A percentile compares a stretch with the other conserved stretches of the same genome.
Conservation (phyloP, 2,113 vertebrate species). For the Thryonomys swinderianus region DNA sequence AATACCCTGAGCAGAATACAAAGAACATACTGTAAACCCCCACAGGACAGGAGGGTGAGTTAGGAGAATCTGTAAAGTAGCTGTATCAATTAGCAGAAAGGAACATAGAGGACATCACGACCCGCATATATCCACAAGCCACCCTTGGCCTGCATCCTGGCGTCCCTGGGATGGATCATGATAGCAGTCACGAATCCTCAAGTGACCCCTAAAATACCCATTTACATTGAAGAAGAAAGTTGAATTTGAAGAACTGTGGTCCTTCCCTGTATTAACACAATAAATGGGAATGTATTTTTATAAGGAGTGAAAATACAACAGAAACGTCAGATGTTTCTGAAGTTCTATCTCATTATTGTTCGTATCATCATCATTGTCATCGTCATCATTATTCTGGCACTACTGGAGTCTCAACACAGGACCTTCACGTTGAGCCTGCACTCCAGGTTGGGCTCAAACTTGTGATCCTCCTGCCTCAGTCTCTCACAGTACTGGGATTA, state of each 20-base stretch:
- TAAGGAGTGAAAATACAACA: constrained; percentile 4
- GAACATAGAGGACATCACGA: too few relatives aligned
- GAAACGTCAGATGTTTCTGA: neutral
- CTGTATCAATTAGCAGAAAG: too few relatives aligned
- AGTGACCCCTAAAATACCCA: neutral
- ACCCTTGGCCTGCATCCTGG: too few relatives aligned
- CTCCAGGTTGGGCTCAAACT: neutral
- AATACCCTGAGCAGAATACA: too few relatives aligned
- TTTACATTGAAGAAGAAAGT: neutral
- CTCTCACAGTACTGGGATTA: neutral
- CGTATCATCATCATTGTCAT: neutral
- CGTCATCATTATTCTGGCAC: neutral
- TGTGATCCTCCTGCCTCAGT: neutral
- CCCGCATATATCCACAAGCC: too few relatives aligned
- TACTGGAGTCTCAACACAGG: neutral
- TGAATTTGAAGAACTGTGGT: neutral
- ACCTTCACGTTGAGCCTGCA: neutral
- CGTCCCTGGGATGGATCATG: too few relatives aligned
- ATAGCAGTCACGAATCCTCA: too few relatives aligned
- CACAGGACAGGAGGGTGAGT: too few relatives aligned
- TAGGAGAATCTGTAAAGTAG: too few relatives aligned
- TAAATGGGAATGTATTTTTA: neutral
- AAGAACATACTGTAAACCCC: too few relatives aligned
- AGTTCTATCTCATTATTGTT: neutral
- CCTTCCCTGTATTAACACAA: neutral